These are phyloP conservation scores for Urocitellus parryii DNA, from an alignment of 2,113 vertebrate species.

Conservation along the genomic window DNA sequence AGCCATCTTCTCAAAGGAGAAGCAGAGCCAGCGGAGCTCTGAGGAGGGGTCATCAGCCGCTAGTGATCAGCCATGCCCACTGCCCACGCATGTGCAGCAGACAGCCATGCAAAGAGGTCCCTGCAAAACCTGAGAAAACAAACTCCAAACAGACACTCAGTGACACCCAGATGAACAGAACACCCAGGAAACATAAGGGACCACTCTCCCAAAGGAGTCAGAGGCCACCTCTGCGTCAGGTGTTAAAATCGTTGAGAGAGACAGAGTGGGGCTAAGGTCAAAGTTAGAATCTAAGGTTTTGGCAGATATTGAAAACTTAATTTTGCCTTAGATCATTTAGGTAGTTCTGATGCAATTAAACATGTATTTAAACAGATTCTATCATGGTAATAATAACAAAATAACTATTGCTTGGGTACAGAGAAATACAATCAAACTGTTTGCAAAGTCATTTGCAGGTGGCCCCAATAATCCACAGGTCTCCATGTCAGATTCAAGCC, in stretches of 20 bases:
- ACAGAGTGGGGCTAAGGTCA: too few relatives aligned
- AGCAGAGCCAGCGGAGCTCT: too few relatives aligned
- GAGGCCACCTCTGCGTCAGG: not conserved
- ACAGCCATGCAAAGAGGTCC: too few relatives aligned
- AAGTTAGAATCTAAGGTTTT: not conserved
- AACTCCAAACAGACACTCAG: too few relatives aligned
- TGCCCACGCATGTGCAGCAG: too few relatives aligned
- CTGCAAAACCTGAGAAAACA: too few relatives aligned
- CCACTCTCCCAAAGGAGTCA: too few relatives aligned
- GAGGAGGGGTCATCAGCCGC: not conserved
- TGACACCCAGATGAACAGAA: not conserved
- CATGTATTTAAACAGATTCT: not conserved
- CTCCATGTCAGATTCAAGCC: not conserved
- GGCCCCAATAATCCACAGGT: accelerated
- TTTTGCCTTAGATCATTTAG: not conserved
- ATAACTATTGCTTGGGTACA: not conserved
- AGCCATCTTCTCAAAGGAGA: not conserved
- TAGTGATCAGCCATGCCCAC: too few relatives aligned
- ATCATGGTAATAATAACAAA: not conserved
- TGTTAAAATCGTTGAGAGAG: not conserved
- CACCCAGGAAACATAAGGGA: accelerated
- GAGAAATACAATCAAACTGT: not conserved
- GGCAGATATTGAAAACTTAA: not conserved
- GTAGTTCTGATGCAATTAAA: not conserved
- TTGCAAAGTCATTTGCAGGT: not conserved